These are phyloP conservation scores for Xylocopa sonorina DNA, from an alignment of 1,140 invertebrate species.

Conservation along the genomic window DNA sequence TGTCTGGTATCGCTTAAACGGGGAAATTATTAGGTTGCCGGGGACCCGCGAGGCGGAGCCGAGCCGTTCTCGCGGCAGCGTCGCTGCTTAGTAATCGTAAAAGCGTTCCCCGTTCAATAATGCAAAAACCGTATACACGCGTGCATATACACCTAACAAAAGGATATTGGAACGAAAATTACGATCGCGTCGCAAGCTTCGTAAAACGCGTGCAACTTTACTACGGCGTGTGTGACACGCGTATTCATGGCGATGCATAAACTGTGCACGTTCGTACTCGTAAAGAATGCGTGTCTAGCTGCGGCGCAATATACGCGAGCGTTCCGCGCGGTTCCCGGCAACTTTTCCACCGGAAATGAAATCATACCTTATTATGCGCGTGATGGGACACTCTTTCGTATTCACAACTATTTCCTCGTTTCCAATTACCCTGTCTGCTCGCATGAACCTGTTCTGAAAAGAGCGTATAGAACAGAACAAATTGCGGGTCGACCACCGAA, in stretches of 20 bases:
- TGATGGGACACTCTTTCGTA: background rate
- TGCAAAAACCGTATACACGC: too few relatives aligned
- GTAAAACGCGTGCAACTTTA: constrained; percentile 8
- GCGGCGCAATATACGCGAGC: constrained; percentile 10
- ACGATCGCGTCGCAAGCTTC: background rate
- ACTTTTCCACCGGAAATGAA: constrained; percentile 32
- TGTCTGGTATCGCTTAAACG: constrained; percentile 10
- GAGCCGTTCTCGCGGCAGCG: background rate
- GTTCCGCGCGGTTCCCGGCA: background rate
- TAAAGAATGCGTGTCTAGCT: constrained; percentile 20
- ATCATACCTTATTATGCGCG: constrained; percentile 17
- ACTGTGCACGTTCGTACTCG: constrained; percentile 4
- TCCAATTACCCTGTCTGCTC: background rate
- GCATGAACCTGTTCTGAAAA: background rate
- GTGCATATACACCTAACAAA: background rate
- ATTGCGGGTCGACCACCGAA: background rate
- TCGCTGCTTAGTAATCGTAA: constrained; percentile 1
- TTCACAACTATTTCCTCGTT: constrained; percentile 17
- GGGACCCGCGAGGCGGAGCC: too few relatives aligned
- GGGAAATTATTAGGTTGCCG: background rate
- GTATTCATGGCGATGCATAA: constrained; percentile 36
- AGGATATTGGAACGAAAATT: constrained; percentile 30
- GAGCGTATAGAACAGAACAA: background rate
- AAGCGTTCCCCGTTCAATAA: background rate
- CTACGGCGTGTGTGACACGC: constrained; percentile 12